Evolutionary conservation across 2,888 invertebrate species (phyloP).

Genomic region (Rhamnusium bicolor): DNA sequence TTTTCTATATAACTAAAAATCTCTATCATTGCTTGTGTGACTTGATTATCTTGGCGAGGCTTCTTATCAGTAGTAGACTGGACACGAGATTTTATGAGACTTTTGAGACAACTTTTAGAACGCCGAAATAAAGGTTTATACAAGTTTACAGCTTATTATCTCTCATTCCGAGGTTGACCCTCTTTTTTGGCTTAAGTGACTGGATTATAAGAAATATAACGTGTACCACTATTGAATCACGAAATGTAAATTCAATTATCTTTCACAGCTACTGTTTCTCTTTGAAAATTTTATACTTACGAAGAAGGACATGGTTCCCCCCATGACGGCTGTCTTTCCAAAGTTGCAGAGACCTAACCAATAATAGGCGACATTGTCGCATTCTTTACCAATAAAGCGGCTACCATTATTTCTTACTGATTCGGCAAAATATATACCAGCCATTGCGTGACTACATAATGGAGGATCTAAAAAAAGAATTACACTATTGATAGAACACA

Average conservation of each 20-base stretch:
- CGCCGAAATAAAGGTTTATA: too few relatives aligned
- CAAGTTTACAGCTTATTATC: too few relatives aligned
- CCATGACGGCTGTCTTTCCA: constrained; percentile 62
- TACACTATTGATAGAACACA: not conserved
- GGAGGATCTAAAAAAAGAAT: constrained; percentile 69
- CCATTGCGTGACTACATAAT: constrained; percentile 77
- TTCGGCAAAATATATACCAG: constrained; percentile 77
- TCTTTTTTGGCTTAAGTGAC: too few relatives aligned
- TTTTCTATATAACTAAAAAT: too few relatives aligned
- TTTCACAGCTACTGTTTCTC: not conserved
- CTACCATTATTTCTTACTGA: constrained; percentile 73
- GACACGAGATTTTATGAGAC: too few relatives aligned
- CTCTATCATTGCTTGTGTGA: too few relatives aligned
- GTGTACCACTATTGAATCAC: too few relatives aligned
- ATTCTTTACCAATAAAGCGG: constrained; percentile 77
- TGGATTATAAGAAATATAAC: too few relatives aligned
- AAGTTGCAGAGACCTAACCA: constrained; percentile 73
- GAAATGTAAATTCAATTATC: not conserved
- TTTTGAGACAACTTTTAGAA: too few relatives aligned
- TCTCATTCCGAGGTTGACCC: too few relatives aligned
- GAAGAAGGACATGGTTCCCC: constrained; percentile 61
- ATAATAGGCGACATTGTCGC: constrained; percentile 73
- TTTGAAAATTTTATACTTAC: constrained; percentile 51
- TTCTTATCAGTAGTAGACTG: too few relatives aligned
- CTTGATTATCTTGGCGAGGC: too few relatives aligned